These are phyloP conservation scores for Neosalanx taihuensis DNA, from an alignment of 2,797 vertebrate genomes.

Conservation along the genomic window DNA sequence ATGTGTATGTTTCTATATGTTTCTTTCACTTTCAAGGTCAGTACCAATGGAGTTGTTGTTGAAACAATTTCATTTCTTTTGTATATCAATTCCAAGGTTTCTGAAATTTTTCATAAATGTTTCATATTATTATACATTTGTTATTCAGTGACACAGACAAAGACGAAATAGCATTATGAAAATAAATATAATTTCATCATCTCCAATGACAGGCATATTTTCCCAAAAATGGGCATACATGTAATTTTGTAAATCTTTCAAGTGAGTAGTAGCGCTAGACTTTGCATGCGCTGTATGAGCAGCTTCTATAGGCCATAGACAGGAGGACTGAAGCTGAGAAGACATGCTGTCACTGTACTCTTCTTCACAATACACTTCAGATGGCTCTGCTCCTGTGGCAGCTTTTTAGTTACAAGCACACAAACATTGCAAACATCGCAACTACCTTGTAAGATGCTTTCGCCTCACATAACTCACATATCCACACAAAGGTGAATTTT, in stretches of 20 bases:
- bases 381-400: background rate
- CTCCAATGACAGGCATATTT: conserved; percentile 6
- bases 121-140: conserved; percentile 19
- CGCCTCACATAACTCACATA: conserved; percentile 26
- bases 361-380: conserved; percentile 17
- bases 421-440: background rate
- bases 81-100: conserved; percentile 8
- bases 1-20: too few species aligned
- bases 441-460: conserved; percentile 15
- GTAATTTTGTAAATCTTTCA: background rate
- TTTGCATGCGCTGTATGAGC: conserved; percentile 1
- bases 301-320: background rate
- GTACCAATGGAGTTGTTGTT: background rate
- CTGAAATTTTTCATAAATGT: background rate
- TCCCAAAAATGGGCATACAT: conserved; percentile 48
- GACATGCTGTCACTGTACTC: background rate
- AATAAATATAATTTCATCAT: conserved; percentile 53
- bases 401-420: background rate
- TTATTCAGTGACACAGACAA: conserved; percentile 21
- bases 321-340: conserved; percentile 15
- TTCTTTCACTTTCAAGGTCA: background rate
- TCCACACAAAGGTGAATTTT: conserved; percentile 28
- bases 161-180: conserved; percentile 15
- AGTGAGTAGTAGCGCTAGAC: conserved; percentile 16
- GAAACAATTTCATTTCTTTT: conserved; percentile 17